Conservation (phyloP, 2,113 vertebrate species). For the Atractosteus spatula region DNA sequence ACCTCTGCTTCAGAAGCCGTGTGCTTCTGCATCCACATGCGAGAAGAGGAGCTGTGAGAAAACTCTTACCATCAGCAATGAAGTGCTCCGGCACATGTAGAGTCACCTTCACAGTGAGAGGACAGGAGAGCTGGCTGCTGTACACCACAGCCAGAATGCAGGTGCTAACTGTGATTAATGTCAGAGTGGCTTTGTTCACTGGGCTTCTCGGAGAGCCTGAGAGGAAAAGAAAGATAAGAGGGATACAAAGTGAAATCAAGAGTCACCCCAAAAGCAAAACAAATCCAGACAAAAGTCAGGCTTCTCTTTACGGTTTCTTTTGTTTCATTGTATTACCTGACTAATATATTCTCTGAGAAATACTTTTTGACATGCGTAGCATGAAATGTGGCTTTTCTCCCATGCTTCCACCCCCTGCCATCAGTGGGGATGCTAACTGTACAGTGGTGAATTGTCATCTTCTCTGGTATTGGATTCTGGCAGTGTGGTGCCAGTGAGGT, state of each 20-base stretch:
- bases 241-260: constrained; percentile 13
- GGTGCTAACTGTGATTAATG: constrained; percentile 89
- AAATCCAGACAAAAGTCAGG: too few species aligned
- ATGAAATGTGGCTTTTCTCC: too few species aligned
- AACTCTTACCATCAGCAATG: constrained; percentile 90
- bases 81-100: constrained; percentile 97
- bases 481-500: too few species aligned
- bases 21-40: background rate
- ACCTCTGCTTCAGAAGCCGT: background rate
- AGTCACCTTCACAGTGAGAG: constrained; percentile 92
- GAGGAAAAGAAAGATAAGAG: constrained; percentile 22
- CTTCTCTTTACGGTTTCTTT: too few species aligned
- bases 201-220: constrained; percentile 90
- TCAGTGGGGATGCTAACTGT: too few species aligned
- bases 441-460: too few species aligned
- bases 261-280: background rate
- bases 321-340: too few species aligned
- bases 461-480: too few species aligned
- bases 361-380: too few species aligned
- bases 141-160: constrained; percentile 94
- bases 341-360: too few species aligned
- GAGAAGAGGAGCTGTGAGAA: constrained; percentile 8
- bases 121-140: constrained; percentile 89
- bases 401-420: too few species aligned
- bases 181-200: constrained; percentile 90